These are phyloP conservation scores for Philereme vetulata DNA, from an alignment of 2,888 invertebrate genomes.

Conservation along the genomic window DNA sequence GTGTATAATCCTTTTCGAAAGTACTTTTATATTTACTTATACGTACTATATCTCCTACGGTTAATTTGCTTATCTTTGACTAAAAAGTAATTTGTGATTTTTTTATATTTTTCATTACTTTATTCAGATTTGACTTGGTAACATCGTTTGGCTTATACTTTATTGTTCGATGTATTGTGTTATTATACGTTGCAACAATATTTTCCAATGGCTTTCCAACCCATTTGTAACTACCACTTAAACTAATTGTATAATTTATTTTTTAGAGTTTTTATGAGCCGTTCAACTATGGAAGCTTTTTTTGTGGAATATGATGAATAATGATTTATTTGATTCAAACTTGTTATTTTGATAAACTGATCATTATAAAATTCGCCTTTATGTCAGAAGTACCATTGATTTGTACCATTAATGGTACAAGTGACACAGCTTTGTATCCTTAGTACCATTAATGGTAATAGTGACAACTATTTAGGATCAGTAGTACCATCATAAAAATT, in stretches of 20 bases:
- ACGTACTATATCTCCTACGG: too few species aligned
- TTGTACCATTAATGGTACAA: too few species aligned
- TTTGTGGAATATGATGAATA: slow-evolving; percentile 31
- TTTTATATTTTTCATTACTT: slow-evolving; percentile 1
- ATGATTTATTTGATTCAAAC: slow-evolving; percentile 42
- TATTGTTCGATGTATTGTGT: slow-evolving; percentile 2
- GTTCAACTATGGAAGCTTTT: too few species aligned
- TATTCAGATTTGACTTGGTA: not conserved
- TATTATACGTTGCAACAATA: not conserved
- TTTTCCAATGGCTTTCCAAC: not conserved
- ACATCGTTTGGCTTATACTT: not conserved
- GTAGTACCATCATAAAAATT: too few species aligned
- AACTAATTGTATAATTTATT: slow-evolving; percentile 11
- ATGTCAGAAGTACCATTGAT: too few species aligned
- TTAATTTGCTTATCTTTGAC: too few species aligned
- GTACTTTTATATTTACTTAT: too few species aligned
- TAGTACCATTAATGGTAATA: too few species aligned
- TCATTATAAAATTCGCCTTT: slow-evolving; percentile 42
- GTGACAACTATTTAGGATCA: too few species aligned
- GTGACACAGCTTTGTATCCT: too few species aligned
- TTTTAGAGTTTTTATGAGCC: slow-evolving; percentile 13
- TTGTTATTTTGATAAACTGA: slow-evolving; percentile 41
- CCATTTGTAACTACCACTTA: slow-evolving; percentile 20
- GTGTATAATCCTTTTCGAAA: too few species aligned
- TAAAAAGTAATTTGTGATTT: too few species aligned